Evolutionary conservation across 2,113 vertebrate genomes (phyloP), one percentile per base, ranked within the genome.

Genomic region (Tursiops truncatus): DNA sequence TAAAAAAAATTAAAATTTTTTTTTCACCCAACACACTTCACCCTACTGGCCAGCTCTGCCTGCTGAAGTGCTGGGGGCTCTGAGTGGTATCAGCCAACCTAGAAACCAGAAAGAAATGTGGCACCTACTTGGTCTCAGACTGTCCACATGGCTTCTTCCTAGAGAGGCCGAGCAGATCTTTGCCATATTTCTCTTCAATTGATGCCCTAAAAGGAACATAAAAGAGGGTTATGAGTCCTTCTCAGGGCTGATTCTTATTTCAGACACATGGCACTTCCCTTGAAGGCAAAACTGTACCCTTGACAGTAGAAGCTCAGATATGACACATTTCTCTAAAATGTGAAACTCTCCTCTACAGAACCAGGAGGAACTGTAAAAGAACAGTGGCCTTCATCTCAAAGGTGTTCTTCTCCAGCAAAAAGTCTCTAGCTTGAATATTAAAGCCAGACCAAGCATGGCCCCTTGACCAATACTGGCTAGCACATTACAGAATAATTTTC

Each of bases 121-220:
- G 82, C 28, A 98, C 99, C 99, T 99, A 99, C 99, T 99, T 99
- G 98, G 99, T 99, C 97, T 99, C 99, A 0, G 98, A 99, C 95
- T 99, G 99, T 94, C 99, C 99, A 70, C 99, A 99, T 14, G 99
- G 99, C 94, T 99, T 99, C 98, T 99, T 99, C 98, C 98, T 99
- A 0, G 99, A 99, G 96, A 99, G 98, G 87, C 96, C 99, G 33
- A 99, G 98, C 28, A 99, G 99, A 20, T 99, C 99, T 98, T 99
- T 99, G 83, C 99, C 99, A 1, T 99, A 99, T 89, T 98, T 99
- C 97, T 99, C 99, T 97, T 99, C 99, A 89, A 99, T 99, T 1
- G 98, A 87, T 50, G 99, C 99, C 98, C 99, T 99, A 91, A 95
- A 21, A 62, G 81, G 50, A 62, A 98, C 53, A 98, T n/a, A 94